Percentiles rank a stretch among this genome's conserved stretches.
phyloP scores from a whole-genome alignment of 1,140 invertebrate species.

The Drosophila guanche region DNA sequence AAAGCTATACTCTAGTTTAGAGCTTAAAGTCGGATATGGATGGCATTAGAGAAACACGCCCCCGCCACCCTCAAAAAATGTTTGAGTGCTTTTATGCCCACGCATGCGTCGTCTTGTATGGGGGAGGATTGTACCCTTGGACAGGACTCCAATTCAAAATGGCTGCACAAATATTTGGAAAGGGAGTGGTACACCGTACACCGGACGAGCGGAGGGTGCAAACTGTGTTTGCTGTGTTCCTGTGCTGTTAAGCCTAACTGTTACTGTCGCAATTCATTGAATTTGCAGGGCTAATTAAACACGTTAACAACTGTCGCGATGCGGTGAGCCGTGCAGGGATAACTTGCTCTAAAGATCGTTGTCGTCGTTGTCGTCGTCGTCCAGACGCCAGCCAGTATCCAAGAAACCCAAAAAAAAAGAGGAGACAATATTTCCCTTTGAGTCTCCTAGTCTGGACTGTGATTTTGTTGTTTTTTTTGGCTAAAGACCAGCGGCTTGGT shows the following conservation, averaged over 20 bases:
- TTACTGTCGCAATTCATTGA: conserved; percentile 82
- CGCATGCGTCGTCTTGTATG: conserved; percentile 52
- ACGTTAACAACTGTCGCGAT: conserved; percentile 81
- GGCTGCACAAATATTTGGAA: conserved; percentile 80
- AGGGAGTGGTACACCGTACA: conserved; percentile 53
- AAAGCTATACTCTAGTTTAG: conserved; percentile 27
- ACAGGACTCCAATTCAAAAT: conserved; percentile 71
- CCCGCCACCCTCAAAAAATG: not conserved
- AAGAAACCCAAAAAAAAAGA: conserved; percentile 26
- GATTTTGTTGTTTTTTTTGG: conserved; percentile 38
- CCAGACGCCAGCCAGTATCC: conserved; percentile 62
- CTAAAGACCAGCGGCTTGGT: conserved; percentile 82
- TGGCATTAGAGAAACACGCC: conserved; percentile 20
- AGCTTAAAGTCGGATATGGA: conserved; percentile 25
- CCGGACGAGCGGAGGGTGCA: not conserved
- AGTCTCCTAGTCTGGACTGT: conserved; percentile 44
- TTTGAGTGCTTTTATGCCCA: conserved; percentile 34
- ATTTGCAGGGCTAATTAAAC: conserved; percentile 81
- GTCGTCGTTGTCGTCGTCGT: conserved; percentile 56
- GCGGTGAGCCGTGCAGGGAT: conserved; percentile 74
- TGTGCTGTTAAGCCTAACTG: conserved; percentile 74
- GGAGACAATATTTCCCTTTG: conserved; percentile 27
- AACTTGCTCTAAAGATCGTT: conserved; percentile 69
- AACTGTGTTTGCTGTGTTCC: conserved; percentile 8
- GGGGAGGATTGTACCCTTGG: conserved; percentile 37